Evolutionary conservation across 2,888 invertebrate genomes (phyloP), one percentile per base, ranked within the genome.

Genomic region (Andrena fulva): DNA sequence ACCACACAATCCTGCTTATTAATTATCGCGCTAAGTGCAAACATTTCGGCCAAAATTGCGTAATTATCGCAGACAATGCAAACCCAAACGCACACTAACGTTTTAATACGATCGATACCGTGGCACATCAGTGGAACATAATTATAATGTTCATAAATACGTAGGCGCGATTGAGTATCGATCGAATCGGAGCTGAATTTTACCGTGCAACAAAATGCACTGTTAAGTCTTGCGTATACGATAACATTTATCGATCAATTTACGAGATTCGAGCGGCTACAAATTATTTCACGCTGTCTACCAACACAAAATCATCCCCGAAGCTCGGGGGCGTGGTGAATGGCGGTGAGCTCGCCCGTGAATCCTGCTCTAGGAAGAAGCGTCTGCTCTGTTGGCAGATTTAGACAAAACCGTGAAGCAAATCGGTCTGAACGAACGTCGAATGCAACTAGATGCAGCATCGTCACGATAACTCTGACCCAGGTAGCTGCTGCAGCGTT

Each of bases 131-230:
- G 48, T 42, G 52, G 10, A 35, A 67, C 33, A 62, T 67, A 33
- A 77, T 77, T 80, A 71, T 68, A 80, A 72, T 68, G 50, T 68
- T 67, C 24, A 67, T 67, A 67, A 68, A 67, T 62, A 52, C 16
- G 50, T 5, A 24, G 31, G 42, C 54, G 33, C 10, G 54, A 63
- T 63, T 48, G 31, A 60, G 24, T 29, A 48, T 33, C 33, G 24
- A 74, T 67, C n/a, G 8, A 52, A 31, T 54, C 73, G 20, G 0
- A 1, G 50, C 10, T 73, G 0, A 42, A 77, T 60, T 77, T 73
- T 67, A 56, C 10, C 27, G 10, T 24, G 10, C 24, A 27, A 27
- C 24, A 56, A 56, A 12, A 16, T 20, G 5, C 8, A 7, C n/a
- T 7, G 29, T 48, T 60, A 50, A 10, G 31, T 6, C 31, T 24